Evolutionary conservation across 1,140 invertebrate genomes (phyloP).

Genomic region (Venustaconcha ellipsiformis): DNA sequence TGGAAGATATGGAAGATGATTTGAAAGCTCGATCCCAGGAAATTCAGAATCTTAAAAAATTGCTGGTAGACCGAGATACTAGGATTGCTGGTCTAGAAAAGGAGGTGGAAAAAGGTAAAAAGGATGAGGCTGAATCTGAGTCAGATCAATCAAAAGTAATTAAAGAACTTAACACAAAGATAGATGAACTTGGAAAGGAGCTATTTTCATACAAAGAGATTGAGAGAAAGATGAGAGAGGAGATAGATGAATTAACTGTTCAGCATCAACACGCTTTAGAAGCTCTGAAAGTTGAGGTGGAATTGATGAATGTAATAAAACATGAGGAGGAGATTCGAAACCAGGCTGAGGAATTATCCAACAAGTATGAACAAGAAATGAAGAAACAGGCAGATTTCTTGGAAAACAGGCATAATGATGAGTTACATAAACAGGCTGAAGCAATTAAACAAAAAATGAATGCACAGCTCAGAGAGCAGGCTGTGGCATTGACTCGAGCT

Average conservation of each 20-base stretch:
- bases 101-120: slow-evolving; percentile 43
- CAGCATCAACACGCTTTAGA: slow-evolving; percentile 25
- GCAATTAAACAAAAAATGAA: slow-evolving; percentile 15
- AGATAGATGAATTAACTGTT: slow-evolving; percentile 25
- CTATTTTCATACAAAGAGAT: slow-evolving; percentile 23
- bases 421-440: slow-evolving; percentile 30
- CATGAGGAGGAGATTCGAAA: slow-evolving; percentile 26
- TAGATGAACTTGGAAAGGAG: slow-evolving; percentile 36
- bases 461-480: slow-evolving; percentile 23
- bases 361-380: slow-evolving; percentile 32
- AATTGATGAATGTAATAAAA: slow-evolving; percentile 25
- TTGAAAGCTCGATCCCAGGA: slow-evolving; percentile 36
- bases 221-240: slow-evolving; percentile 32
- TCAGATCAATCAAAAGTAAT: slow-evolving; percentile 20
- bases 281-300: slow-evolving; percentile 35
- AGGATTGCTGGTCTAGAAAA: slow-evolving; percentile 30
- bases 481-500: slow-evolving; percentile 16
- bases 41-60: slow-evolving; percentile 35
- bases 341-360: slow-evolving; percentile 29
- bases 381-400: slow-evolving; percentile 32
- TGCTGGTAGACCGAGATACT: slow-evolving; percentile 29
- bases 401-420: slow-evolving; percentile 37
- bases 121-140: slow-evolving; percentile 29
- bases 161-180: slow-evolving; percentile 31
- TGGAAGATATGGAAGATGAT: slow-evolving; percentile 18